Base-by-base conservation (phyloP, 2,797 vertebrate species). In the Diceros bicornis region DNA sequence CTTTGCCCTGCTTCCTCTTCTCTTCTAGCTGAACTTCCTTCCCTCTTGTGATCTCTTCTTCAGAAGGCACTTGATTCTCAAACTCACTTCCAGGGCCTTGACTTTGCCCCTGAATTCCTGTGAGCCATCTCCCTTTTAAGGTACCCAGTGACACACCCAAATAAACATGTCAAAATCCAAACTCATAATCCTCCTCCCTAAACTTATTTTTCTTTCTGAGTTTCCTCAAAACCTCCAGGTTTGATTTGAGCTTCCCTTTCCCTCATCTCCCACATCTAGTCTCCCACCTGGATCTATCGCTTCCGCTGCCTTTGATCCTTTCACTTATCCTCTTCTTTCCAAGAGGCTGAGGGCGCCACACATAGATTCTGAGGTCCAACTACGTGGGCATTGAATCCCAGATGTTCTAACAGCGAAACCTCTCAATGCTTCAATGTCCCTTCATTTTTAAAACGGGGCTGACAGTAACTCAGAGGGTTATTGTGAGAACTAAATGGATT, bases 401-500 rank as follows among this genome's bases (percentile, higher is more conserved):
- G 72, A 50, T 7, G 9, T 61, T 64, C 37, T 44, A n/a, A 34
- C 0, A 1, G 18, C 37, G 10, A 34, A 29, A 23, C 9, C 41
- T 61, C 37, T 77, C 47, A n/a, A 4, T 29, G 13, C 61, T 23
- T 7, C 25, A 34, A 0, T 4, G n/a, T 50, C 32, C 66, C 57
- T n/a, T 96, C 47, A 32, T 61, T 81, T 94, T 84, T 50, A 41
- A 66, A 44, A 89, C 41, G 72, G 59, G 6, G 20, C 66, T 75
- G 25, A 32, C 1, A 7, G 5, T 41, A 44, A 74, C 23, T 64
- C 2, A 69, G 6, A 8, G 17, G n/a, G 72, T 61, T 61, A 62
- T 12, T 13, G 7, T 95, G 69, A 86, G 37, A 23, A 37, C 47
- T 16, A 47, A 74, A 32, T 23, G 47, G 52, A 3, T 52, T 52